Base-by-base conservation (phyloP, 2,888 invertebrate genomes). In the Papilio demoleus region DNA sequence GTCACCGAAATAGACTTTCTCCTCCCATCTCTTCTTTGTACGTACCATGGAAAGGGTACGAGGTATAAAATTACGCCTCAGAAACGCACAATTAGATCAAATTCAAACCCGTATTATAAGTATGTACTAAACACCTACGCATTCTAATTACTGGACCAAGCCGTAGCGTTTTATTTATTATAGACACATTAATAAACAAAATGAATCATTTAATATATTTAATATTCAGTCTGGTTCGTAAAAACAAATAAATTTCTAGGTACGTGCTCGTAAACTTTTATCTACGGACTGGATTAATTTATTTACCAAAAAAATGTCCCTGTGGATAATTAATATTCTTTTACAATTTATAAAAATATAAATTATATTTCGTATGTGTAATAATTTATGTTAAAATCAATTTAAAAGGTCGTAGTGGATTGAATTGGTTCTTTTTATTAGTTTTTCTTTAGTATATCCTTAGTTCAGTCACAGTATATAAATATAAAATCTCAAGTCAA, bases 181-280 rank as follows among this genome's bases (percentile, higher is more conserved):
- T 53, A 27, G 27, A 5, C 53, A 53, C 27, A 53, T 53, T 12
- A 50, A 53, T 27, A 53, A 53, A 53, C 24, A 6, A n/a, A 53
- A 53, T 27, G 14, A 53, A 53, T 53, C n/a, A 53, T 53, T 27
- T 19, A 27, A 53, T n/a, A 22, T 53, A n/a, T 53, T 50, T 53
- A 53, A 53, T 53, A 53, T 53, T 53, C 53, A 53, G 53, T 27
- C 53, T 27, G 53, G 53, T n/a, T 24, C 53, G 53, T 53, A 27
- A 27, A 53, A 53, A 53, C 27, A 53, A 53, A 53, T 53, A 53
- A 53, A 53, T 53, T 27, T 53, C n/a, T 27, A 24, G 6, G n/a
- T 53, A 53, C 27, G 53, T 27, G 53, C 53, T 53, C 53, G n/a
- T 53, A 53, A 53, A 53, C 53, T 53, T 27, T 53, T 53, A 53